These are phyloP conservation scores for Malurus leucopterus DNA, from an alignment of 2,797 vertebrate species.

Conservation along the genomic window DNA sequence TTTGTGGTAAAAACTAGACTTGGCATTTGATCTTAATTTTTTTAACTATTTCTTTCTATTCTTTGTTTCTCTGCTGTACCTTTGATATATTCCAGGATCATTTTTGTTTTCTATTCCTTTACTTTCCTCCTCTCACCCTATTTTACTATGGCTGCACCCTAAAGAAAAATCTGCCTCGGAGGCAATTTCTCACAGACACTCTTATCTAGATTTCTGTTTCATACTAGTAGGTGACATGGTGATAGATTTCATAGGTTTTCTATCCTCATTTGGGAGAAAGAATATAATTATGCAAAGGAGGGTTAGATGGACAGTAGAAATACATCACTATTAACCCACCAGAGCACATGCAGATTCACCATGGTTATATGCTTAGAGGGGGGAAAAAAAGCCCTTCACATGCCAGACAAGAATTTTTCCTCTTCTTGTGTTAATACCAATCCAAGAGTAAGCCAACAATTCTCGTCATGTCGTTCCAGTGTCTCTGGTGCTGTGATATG, in stretches of 20 bases:
- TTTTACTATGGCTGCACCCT: conserved; percentile 9
- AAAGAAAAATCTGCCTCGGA: conserved; percentile 15
- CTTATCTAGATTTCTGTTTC: conserved; percentile 44
- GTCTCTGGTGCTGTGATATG: neutral
- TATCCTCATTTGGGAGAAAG: conserved; percentile 48
- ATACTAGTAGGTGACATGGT: conserved; percentile 29
- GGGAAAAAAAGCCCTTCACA: neutral
- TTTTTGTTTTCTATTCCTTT: neutral
- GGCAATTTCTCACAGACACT: neutral
- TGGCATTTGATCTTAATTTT: conserved; percentile 64
- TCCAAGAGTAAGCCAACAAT: conserved; percentile 28
- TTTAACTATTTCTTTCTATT: conserved; percentile 51
- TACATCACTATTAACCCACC: conserved; percentile 54
- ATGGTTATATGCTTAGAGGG: neutral
- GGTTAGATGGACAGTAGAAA: conserved; percentile 53
- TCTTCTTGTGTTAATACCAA: neutral
- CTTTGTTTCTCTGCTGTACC: conserved; percentile 13
- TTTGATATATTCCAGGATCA: neutral
- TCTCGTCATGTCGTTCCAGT: neutral
- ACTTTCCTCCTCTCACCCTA: neutral
- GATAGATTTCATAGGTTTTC: conserved; percentile 53
- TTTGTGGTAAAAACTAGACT: conserved; percentile 64
- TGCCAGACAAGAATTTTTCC: neutral
- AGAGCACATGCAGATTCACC: conserved; percentile 29
- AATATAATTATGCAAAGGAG: conserved; percentile 62